phyloP scores from a whole-genome alignment of 1,140 invertebrate genomes.

The Diachasma alloeum region DNA sequence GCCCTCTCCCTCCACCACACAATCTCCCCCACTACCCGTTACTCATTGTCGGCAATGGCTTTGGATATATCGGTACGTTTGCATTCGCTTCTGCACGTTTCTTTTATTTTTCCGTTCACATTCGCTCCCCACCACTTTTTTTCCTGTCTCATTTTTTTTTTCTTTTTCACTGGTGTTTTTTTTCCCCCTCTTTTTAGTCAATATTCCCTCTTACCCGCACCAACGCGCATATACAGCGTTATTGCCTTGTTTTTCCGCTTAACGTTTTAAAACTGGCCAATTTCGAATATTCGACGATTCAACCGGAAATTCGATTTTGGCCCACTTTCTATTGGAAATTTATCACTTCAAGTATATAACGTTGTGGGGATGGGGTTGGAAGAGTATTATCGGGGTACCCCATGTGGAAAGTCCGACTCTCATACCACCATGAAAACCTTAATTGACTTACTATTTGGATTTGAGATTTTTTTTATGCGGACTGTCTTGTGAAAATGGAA shows the following conservation, averaged over 20 bases:
- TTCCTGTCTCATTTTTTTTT: background rate
- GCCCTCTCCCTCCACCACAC: background rate
- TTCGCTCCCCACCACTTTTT: background rate
- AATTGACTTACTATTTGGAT: background rate
- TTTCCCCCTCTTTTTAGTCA: background rate
- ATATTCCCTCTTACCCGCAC: background rate
- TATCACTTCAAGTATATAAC: constrained; percentile 3
- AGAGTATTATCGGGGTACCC: background rate
- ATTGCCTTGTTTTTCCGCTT: constrained; percentile 28
- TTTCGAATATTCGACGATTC: constrained; percentile 28
- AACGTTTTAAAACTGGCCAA: constrained; percentile 24
- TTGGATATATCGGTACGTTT: constrained; percentile 19
- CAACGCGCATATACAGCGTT: constrained; percentile 17
- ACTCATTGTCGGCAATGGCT: constrained; percentile 28
- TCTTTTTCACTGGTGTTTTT: background rate
- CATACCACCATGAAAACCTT: background rate
- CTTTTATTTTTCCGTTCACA: constrained; percentile 36
- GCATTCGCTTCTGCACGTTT: constrained; percentile 10
- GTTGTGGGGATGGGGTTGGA: background rate
- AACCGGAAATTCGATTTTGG: constrained; percentile 17
- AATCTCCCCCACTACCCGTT: background rate
- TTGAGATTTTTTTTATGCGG: background rate
- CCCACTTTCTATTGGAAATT: background rate
- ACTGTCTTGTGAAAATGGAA: background rate
- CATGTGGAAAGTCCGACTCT: background rate